These are phyloP conservation scores for Gastracanthus pulcherrimus DNA, from an alignment of 2,888 invertebrate genomes.

Conservation along the genomic window DNA sequence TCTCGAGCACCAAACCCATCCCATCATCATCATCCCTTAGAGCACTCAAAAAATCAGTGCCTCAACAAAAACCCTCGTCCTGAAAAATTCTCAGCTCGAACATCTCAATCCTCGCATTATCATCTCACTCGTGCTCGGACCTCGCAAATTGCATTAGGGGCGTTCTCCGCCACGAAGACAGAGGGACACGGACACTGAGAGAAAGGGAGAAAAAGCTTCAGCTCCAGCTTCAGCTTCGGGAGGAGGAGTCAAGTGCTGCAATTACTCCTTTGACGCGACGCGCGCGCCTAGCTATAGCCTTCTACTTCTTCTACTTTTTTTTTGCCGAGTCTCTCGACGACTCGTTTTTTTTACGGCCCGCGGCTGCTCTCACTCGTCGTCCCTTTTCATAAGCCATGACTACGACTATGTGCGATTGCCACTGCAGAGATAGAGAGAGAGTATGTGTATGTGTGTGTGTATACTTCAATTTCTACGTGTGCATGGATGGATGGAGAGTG, in stretches of 20 bases:
- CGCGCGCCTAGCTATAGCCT: neutral
- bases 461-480: no score
- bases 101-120: neutral
- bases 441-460: no score
- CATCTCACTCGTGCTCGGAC: neutral
- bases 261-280: constrained; percentile 33
- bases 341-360: neutral
- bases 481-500: no score
- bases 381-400: neutral
- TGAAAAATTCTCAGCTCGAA: neutral
- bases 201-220: neutral
- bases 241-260: neutral
- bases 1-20: no score
- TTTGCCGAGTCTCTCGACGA: neutral
- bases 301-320: neutral
- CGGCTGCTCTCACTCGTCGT: neutral
- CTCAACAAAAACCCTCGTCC: no score
- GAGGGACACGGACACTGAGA: neutral
- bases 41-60: neutral
- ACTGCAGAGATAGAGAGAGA: no score
- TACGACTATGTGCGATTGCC: neutral
- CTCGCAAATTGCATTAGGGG: constrained; percentile 3
- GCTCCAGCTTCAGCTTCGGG: no score
- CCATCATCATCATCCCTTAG: no score
- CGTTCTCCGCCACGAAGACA: neutral